Percentiles rank a stretch among this genome's conserved stretches.
Evolutionary conservation across 2,113 vertebrate species (phyloP).

Genomic region (Paramormyrops kingsleyae): DNA sequence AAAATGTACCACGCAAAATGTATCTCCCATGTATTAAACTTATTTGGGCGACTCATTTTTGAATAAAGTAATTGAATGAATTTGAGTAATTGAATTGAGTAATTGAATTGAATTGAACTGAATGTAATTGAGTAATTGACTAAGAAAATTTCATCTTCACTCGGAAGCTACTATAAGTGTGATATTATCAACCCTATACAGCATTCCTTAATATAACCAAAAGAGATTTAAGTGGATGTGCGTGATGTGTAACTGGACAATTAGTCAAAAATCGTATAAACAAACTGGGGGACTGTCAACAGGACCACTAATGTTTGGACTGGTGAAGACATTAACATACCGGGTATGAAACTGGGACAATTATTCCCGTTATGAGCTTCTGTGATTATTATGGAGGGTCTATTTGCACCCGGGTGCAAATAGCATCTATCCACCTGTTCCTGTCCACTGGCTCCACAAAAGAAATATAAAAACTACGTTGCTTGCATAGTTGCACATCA

Average conservation of each 20-base stretch:
- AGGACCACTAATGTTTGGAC: background rate
- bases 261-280: background rate
- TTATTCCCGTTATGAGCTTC: background rate
- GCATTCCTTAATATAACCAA: background rate
- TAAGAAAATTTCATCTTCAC: background rate
- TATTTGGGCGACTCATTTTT: background rate
- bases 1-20: background rate
- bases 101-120: no score
- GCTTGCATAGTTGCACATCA: background rate
- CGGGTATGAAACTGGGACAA: background rate
- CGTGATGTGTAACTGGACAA: background rate
- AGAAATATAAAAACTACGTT: background rate
- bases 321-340: background rate
- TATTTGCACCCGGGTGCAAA: background rate
- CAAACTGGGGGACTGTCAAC: background rate
- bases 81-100: background rate
- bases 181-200: background rate
- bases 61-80: background rate
- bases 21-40: background rate
- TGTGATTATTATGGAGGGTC: background rate
- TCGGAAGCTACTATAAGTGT: background rate
- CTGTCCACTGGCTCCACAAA: background rate
- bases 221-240: background rate
- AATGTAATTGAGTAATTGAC: no score
- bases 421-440: background rate